Evolutionary conservation across 2,113 vertebrate genomes (phyloP), one percentile per base, ranked within the genome.

Genomic region (Beaufortia kweichowensis): DNA sequence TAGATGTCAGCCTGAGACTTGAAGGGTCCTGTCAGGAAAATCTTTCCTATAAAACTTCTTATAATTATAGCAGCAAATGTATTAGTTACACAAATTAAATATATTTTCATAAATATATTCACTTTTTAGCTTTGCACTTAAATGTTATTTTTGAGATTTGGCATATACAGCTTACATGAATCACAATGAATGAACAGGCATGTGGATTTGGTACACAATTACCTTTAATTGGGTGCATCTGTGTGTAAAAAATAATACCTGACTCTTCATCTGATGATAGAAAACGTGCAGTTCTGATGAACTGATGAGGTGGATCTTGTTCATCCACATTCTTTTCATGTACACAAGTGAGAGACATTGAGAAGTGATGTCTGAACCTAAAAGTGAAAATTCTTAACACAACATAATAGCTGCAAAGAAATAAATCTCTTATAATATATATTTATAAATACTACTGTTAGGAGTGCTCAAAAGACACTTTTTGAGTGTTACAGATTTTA

Each of bases 231-330:
- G 63, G 41, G 55, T 41, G 50, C 31, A 72, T 24, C 11, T 46
- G 50, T 77, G 67, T 81, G 79, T 66, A 81, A 72, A 76, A 80
- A 77, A 81, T 66, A 67, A 23, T n/a, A 60, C 50, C 41, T 77
- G 75, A 17, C 39, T 63, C 14, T 72, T 43, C n/a, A n/a, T n/a
- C 28, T 39, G 60, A 41, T 26, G 11, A 50, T 72, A 65, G 67
- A 77, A 81, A 65, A 43, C 15, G 17, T 48, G 64, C 35, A 60
- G 26, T 69, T 69, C 21, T 9, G 31, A 17, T 75, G 29, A 53
- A 50, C 31, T 0, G 31, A 35, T 12, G 10, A 24, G 39, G n/a
- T n/a, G n/a, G 41, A 53, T 15, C 19, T 14, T 61, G 14, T 4
- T 61, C 14, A 24, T 35, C 29, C 21, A 64, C 15, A 62, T 61